Evolutionary conservation across 2,797 vertebrate species (phyloP).

Genomic region (Catharus ustulatus): DNA sequence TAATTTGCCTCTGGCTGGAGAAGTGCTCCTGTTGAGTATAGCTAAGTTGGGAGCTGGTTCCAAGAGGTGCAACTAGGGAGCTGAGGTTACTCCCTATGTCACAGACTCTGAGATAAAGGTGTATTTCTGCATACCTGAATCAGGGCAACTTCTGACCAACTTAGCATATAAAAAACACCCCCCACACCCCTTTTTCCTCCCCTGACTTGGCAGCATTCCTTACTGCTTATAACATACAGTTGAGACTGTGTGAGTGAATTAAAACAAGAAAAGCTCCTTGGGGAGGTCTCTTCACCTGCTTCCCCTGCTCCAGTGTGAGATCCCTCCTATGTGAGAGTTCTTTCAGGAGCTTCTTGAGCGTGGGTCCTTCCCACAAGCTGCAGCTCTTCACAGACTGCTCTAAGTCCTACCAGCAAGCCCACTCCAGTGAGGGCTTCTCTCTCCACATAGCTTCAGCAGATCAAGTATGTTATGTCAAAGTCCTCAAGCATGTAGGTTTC

Average conservation of each 20-base stretch:
- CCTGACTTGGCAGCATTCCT: not conserved
- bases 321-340: not conserved
- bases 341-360: not conserved
- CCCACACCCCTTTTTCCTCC: fast-evolving
- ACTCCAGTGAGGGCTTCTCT: no score
- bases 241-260: not conserved
- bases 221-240: not conserved
- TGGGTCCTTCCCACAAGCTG: no score
- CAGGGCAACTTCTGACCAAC: not conserved
- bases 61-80: not conserved
- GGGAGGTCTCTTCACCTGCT: not conserved
- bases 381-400: not conserved
- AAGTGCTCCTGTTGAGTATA: not conserved
- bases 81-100: not conserved
- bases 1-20: no score
- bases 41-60: not conserved
- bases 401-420: not conserved
- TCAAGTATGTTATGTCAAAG: not conserved
- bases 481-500: not conserved
- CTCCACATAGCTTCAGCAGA: not conserved
- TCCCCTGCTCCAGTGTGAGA: not conserved
- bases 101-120: not conserved
- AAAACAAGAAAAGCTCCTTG: not conserved
- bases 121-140: not conserved
- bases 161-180: not conserved